Evolutionary conservation across 2,797 vertebrate species (phyloP), one percentile per base, ranked within the genome.

Genomic region (Yasuhikotakia modesta): DNA sequence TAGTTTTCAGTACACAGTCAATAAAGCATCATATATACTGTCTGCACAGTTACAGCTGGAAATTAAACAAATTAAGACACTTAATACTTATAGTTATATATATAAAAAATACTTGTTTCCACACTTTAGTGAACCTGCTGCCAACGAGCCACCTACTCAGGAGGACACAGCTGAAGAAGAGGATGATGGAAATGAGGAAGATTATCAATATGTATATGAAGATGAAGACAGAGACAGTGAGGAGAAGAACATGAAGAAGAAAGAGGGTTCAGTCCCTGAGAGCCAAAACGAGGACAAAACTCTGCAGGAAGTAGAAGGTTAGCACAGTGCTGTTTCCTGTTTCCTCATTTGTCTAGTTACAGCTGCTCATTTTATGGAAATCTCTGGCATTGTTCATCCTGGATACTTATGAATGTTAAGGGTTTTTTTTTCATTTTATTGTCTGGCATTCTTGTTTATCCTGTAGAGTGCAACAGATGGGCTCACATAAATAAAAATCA

Each of bases 281-380:
- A 90, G 85, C 70, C 85, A 88, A 10, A 82, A 88, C 1, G 88
- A 92, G 0, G 95, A 95, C 48, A 94, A 95, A 86, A 93, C 90
- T 89, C 79, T 91, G 86, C 87, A 95, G 89, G 95, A 98, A n/a
- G 94, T 96, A 68, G 96, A 97, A 95, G 95, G 97, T 99, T 91
- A 90, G 88, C 83, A 60, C 27, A 14, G 35, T 35, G 1, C 8
- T 6, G 12, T 65, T 58, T 57, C 24, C 19, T 27, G 43, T 2
- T 61, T 48, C 63, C 39, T 50, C 45, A 16, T 52, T 24, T 1
- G 21, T 64, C 32, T 16, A 22, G 24, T 53, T 53, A 24, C 27
- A 53, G 30, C 30, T 6, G 13, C 32, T 78, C 6, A 16, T 69
- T 52, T 60, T 3, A 58, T 17, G 0, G 24, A 24, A 17, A 69